Percentiles rank a stretch among this genome's conserved stretches.
Evolutionary conservation across 2,797 vertebrate genomes (phyloP).

Genomic region (Poecilia picta): DNA sequence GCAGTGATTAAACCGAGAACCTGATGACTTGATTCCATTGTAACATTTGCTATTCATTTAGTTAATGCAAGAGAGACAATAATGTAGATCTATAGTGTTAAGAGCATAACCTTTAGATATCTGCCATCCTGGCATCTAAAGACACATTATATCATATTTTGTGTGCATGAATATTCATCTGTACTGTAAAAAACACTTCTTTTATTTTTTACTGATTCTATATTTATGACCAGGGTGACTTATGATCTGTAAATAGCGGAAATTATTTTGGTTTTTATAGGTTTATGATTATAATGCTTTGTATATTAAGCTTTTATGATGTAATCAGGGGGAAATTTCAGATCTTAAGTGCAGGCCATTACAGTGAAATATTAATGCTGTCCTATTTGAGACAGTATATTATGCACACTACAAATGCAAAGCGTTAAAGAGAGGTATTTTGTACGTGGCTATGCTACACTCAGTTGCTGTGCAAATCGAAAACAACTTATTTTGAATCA

Average conservation of each 20-base stretch:
- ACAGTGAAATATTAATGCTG: not conserved
- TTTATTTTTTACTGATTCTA: not conserved
- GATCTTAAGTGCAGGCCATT: not conserved
- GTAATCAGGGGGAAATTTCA: not conserved
- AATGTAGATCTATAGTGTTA: not conserved
- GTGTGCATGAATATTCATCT: not conserved
- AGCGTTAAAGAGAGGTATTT: no score
- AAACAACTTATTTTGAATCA: no score
- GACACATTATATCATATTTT: no score
- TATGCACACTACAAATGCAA: not conserved
- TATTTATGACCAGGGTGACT: not conserved
- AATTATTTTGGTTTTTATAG: not conserved
- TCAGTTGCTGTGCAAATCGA: no score
- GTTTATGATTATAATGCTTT: not conserved
- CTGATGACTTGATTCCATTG: not conserved
- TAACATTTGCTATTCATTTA: not conserved
- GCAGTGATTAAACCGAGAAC: not conserved
- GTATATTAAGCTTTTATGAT: not conserved
- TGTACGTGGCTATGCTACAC: no score
- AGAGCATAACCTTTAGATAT: not conserved
- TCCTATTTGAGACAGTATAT: not conserved
- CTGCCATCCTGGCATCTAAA: not conserved
- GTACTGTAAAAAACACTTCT: not conserved
- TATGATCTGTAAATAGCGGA: not conserved
- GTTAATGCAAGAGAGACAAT: not conserved